These are phyloP conservation scores for Harpagifer antarcticus DNA, from an alignment of 2,797 vertebrate genomes.

Conservation along the genomic window DNA sequence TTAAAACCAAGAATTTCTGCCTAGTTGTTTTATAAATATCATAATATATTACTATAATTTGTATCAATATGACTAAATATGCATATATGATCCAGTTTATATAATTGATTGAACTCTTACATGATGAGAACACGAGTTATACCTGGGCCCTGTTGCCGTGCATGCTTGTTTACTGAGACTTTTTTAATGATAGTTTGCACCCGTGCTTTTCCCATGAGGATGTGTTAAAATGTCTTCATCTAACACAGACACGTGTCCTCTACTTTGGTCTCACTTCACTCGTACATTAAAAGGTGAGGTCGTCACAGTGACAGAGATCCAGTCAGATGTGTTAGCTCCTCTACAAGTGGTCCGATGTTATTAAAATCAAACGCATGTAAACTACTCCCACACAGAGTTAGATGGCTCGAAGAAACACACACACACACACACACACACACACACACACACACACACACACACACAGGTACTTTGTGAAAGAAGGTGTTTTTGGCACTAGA, in stretches of 20 bases:
- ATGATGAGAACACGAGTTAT: too few species aligned
- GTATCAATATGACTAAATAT: too few species aligned
- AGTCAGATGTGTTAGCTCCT: slow-evolving; percentile 8
- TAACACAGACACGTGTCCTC: neutral
- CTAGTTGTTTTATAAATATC: too few species aligned
- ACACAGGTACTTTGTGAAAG: neutral
- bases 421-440: too few species aligned
- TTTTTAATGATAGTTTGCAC: neutral
- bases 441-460: too few species aligned
- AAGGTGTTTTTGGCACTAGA: too few species aligned
- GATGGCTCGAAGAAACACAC: neutral
- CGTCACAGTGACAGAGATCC: neutral
- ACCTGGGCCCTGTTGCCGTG: neutral
- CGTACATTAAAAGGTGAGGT: slow-evolving; percentile 1
- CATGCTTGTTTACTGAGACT: neutral
- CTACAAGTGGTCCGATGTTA: neutral
- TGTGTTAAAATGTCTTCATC: neutral
- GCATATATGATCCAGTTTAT: too few species aligned
- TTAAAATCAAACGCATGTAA: slow-evolving; percentile 30
- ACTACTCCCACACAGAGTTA: slow-evolving; percentile 6
- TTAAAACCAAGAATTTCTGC: too few species aligned
- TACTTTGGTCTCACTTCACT: slow-evolving; percentile 1
- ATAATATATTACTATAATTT: too few species aligned
- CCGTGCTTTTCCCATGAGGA: neutral
- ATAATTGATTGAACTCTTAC: too few species aligned